Conservation (phyloP, 2,797 vertebrate species). For the Acridotheres tristis region DNA sequence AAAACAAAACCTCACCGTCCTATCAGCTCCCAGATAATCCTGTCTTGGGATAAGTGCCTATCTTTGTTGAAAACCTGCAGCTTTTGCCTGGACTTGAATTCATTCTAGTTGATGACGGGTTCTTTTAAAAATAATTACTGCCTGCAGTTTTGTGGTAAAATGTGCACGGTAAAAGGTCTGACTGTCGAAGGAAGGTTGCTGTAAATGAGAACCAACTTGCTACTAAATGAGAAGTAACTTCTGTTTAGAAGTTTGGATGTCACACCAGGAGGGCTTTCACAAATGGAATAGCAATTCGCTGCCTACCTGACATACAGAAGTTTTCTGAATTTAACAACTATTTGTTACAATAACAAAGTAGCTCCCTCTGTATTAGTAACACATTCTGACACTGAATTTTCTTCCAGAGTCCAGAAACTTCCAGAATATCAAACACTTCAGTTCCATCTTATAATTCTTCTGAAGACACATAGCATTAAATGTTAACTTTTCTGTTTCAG, state of each 20-base stretch:
- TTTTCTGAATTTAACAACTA: neutral
- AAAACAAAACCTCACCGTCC: neutral
- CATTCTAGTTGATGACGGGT: neutral
- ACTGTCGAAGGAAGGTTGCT: neutral
- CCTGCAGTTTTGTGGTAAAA: neutral
- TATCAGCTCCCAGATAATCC: neutral
- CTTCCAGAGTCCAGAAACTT: neutral
- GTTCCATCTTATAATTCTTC: neutral
- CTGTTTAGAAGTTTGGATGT: neutral
- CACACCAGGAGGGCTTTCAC: neutral
- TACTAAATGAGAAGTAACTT: neutral
- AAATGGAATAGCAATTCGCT: neutral
- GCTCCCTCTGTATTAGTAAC: neutral
- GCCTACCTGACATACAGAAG: neutral
- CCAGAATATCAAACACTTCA: neutral
- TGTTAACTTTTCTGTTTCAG: neutral
- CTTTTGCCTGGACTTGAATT: neutral
- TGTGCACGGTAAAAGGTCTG: neutral
- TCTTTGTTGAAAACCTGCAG: neutral
- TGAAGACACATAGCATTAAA: neutral
- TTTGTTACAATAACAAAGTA: neutral
- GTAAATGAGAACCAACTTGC: neutral
- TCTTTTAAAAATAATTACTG: conserved; percentile 24
- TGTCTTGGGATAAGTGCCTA: neutral
- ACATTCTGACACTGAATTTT: neutral